Conservation (phyloP, 1,140 invertebrate species). For the Bombus confusus region DNA sequence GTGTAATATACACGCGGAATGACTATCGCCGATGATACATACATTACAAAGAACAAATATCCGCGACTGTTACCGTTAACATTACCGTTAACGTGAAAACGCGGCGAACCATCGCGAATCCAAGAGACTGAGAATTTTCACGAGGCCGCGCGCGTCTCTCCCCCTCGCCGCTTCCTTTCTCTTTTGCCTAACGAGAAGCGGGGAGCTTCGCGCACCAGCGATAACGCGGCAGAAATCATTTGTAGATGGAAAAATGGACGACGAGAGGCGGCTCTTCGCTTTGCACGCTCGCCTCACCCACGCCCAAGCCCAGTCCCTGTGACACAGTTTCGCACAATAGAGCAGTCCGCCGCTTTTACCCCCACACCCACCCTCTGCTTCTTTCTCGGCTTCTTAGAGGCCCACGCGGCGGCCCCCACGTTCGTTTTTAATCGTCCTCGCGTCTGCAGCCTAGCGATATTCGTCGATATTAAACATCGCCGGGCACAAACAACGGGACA, state of each 20-base stretch:
- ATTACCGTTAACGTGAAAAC: too few relatives aligned
- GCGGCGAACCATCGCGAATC: too few relatives aligned
- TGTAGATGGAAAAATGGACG: slow-evolving; percentile 43
- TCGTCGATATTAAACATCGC: background rate
- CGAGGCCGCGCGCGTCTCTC: background rate
- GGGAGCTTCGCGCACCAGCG: slow-evolving; percentile 22
- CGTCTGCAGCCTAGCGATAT: too few relatives aligned
- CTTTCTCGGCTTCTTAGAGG: slow-evolving; percentile 41
- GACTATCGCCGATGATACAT: too few relatives aligned
- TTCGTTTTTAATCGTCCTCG: slow-evolving; percentile 50
- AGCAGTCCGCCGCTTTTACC: slow-evolving; percentile 45
- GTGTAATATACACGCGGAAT: too few relatives aligned
- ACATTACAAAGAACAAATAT: too few relatives aligned
- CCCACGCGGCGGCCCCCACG: background rate
- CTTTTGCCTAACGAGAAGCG: background rate
- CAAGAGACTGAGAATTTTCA: background rate
- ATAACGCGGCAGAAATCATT: slow-evolving; percentile 33
- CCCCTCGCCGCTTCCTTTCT: background rate
- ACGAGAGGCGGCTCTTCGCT: slow-evolving; percentile 4
- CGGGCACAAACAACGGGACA: too few relatives aligned
- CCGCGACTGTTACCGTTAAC: too few relatives aligned
- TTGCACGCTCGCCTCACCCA: slow-evolving; percentile 12
- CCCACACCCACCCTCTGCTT: background rate
- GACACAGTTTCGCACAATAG: slow-evolving; percentile 58
- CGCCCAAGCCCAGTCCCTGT: slow-evolving; percentile 35